phyloP scores from a whole-genome alignment of 2,797 vertebrate species.

The Carduelis carduelis region DNA sequence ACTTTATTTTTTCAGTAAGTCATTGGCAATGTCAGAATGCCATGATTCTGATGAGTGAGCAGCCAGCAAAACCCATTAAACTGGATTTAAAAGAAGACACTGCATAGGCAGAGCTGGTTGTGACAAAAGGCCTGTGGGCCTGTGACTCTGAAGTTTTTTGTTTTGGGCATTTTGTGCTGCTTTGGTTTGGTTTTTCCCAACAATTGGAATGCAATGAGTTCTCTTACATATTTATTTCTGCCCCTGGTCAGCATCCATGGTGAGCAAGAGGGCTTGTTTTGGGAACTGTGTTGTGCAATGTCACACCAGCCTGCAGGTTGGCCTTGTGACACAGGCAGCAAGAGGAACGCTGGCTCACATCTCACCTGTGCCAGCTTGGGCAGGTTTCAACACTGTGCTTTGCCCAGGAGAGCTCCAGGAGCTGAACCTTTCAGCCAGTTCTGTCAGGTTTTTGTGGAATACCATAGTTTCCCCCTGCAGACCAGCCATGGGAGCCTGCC shows the following conservation, averaged over 20 bases:
- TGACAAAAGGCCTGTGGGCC: not conserved
- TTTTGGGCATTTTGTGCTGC: not conserved
- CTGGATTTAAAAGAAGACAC: constrained; percentile 4
- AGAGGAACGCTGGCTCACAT: not conserved
- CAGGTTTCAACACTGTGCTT: not conserved
- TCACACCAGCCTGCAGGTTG: not conserved
- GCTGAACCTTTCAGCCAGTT: not conserved
- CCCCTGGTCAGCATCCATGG: not conserved
- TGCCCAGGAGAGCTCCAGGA: not conserved
- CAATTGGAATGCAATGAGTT: not conserved
- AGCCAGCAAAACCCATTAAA: constrained; percentile 6
- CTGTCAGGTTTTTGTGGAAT: not conserved
- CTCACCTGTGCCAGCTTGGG: not conserved
- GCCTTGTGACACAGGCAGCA: not conserved
- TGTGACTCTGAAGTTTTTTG: not conserved
- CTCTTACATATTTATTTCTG: not conserved
- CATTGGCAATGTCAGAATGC: constrained; percentile 3
- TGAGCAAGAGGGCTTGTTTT: not conserved
- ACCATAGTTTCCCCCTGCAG: not conserved
- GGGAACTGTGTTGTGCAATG: not conserved
- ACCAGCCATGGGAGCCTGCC: fast-evolving
- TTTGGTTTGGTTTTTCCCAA: not conserved
- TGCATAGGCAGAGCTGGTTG: not conserved
- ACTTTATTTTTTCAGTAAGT: constrained; percentile 30
- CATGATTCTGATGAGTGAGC: not conserved